A percentile compares a stretch with the other conserved stretches of the same genome.
Conservation (phyloP, 2,113 vertebrate genomes). For the Petromus typicus region DNA sequence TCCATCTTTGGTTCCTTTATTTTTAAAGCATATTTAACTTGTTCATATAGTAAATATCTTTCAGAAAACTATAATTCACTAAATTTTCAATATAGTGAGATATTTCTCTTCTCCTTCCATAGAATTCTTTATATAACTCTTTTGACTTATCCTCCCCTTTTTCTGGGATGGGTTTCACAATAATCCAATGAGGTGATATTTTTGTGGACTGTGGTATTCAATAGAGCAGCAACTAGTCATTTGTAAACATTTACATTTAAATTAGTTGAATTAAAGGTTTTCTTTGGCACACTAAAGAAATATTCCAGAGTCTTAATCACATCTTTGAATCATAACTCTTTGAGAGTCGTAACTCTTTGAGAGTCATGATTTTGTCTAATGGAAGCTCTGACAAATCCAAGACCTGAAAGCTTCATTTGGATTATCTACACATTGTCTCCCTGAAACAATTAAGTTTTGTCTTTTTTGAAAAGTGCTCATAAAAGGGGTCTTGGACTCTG, state of each 20-base stretch:
- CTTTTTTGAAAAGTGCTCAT: background rate
- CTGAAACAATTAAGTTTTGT: background rate
- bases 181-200: background rate
- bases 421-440: background rate
- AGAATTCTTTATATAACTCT: background rate
- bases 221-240: background rate
- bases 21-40: background rate
- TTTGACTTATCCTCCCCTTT: background rate
- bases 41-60: background rate
- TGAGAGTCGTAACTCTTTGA: background rate
- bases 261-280: background rate
- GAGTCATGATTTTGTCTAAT: background rate
- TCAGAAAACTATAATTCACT: background rate
- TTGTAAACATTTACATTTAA: background rate
- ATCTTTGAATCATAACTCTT: background rate
- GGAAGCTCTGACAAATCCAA: background rate
- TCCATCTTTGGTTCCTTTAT: background rate
- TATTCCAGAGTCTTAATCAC: background rate
- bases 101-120: background rate
- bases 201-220: background rate
- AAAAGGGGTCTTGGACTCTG: background rate
- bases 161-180: background rate
- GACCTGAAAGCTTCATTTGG: background rate
- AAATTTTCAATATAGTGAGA: background rate
- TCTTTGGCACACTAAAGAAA: background rate